Percentiles rank a stretch among this genome's conserved stretches.
Evolutionary conservation across 1,140 invertebrate species (phyloP).

Genomic region (Drosophila biarmipes): DNA sequence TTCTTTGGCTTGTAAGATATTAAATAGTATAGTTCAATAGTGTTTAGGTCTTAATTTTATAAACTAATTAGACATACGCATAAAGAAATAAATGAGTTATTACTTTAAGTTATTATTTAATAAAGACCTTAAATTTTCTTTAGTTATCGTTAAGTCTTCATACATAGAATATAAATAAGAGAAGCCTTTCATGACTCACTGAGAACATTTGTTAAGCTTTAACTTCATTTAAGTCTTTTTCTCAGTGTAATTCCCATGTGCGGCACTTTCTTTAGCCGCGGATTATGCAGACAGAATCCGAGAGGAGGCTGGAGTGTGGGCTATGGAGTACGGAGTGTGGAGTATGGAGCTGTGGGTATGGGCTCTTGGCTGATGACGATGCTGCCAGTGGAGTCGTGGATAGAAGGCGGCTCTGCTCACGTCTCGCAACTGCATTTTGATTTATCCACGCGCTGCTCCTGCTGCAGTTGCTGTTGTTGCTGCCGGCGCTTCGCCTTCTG

Average conservation of each 20-base stretch:
- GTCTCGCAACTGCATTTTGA: constrained; percentile 74
- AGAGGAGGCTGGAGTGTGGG: constrained; percentile 7
- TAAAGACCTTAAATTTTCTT: no score
- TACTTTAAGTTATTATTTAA: no score
- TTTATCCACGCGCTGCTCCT: constrained; percentile 77
- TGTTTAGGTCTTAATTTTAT: no score
- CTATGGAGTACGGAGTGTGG: background rate
- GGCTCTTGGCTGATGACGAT: constrained; percentile 3
- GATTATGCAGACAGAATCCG: constrained; percentile 66
- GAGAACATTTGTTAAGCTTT: no score
- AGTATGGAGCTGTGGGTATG: constrained; percentile 1
- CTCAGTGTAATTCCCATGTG: constrained; percentile 43
- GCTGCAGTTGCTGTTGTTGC: constrained; percentile 43
- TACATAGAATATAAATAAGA: no score
- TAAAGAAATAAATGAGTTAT: no score
- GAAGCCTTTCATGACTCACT: no score
- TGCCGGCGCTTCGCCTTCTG: constrained; percentile 45
- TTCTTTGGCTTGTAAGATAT: no score
- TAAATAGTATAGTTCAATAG: no score
- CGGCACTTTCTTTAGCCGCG: constrained; percentile 74
- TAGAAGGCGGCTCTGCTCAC: constrained; percentile 57
- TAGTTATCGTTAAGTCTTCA: no score
- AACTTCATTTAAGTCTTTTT: background rate
- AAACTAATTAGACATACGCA: no score
- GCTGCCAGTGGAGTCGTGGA: constrained; percentile 32